A percentile compares a stretch with the other conserved stretches of the same genome.
Conservation (phyloP, 2,888 invertebrate genomes). For the Zootermopsis nevadensis region DNA sequence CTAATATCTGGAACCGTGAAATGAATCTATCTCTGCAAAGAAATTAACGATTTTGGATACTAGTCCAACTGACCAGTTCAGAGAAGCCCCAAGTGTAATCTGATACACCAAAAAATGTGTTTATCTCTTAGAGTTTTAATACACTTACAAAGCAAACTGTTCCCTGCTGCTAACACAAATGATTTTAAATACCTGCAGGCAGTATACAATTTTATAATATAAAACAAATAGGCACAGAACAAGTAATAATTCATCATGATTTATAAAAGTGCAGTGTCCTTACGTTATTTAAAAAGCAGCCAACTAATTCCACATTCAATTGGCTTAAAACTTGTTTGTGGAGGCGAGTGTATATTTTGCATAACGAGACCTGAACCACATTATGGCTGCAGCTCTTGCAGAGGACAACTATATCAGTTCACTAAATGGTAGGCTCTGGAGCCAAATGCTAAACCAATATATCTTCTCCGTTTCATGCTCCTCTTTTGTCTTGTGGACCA, state of each 20-base stretch:
- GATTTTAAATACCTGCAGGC: no score
- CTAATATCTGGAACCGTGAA: neutral
- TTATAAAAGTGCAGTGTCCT: no score
- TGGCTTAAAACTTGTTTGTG: neutral
- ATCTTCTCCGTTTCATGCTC: slow-evolving; percentile 2
- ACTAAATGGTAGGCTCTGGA: no score
- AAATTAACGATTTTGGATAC: neutral
- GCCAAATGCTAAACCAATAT: slow-evolving; percentile 30
- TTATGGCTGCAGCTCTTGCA: neutral
- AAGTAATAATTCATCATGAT: no score
- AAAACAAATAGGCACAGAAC: no score
- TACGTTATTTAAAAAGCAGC: no score
- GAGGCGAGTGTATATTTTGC: neutral
- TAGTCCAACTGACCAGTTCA: neutral
- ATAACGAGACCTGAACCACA: neutral
- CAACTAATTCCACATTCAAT: neutral
- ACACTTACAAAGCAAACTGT: no score
- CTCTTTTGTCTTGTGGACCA: slow-evolving; percentile 29
- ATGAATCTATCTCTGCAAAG: neutral
- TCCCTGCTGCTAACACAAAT: no score
- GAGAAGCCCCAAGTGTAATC: no score
- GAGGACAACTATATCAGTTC: neutral
- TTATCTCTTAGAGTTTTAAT: no score
- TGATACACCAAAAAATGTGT: no score
- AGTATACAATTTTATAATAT: no score